Evolutionary conservation across 2,113 vertebrate genomes (phyloP), one percentile per base, ranked within the genome.

Genomic region (Gymnogyps californianus): DNA sequence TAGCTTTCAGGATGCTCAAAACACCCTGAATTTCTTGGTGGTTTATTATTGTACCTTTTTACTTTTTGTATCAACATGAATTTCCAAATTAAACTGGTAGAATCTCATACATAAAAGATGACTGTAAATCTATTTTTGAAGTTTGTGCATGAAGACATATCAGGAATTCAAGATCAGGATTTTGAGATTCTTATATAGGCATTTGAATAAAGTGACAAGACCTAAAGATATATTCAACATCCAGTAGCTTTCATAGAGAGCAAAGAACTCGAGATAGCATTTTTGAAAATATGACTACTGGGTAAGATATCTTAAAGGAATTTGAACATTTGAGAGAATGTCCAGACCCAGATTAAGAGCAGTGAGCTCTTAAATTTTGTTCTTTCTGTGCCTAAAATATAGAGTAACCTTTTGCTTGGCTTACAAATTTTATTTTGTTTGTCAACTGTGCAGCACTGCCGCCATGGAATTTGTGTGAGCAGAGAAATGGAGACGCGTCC

Each of bases 391-490:
- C 32, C 34, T 85, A 29, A 92, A 79, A 55, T 69, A 32, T 18
- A 2, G 8, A 44, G 10, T 61, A 65, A 75, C 1, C 4, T 96
- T 82, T 51, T 81, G 8, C 21, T 72, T 93, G 24, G 51, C 67
- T 93, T 77, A 70, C 2, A 25, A 16, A 49, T 88, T 49, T 69
- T 44, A 32, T 89, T 96, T 82, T 91, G 11, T 94, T 90, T 98
- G 6, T 93, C 40, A 28, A 77, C 76, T 90, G 47, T 67, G 34
- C 97, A 99, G 99, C 98, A 99, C 94, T 99, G 99, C 96, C 98
- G 96, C 82, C 99, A 98, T 29, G 99, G 99, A 49, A 98, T 99
- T 83, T 99, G 99, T 95, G 98, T 99, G 85, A 99, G 98, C 97
- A 99, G 98, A 96, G 99, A 99, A 95, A 96, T 99, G 97, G 99